Percentiles rank a stretch among this genome's conserved stretches.
These are phyloP conservation scores for Telmatochromis sp. DNA, from an alignment of 2,113 vertebrate genomes.

Conservation along the genomic window DNA sequence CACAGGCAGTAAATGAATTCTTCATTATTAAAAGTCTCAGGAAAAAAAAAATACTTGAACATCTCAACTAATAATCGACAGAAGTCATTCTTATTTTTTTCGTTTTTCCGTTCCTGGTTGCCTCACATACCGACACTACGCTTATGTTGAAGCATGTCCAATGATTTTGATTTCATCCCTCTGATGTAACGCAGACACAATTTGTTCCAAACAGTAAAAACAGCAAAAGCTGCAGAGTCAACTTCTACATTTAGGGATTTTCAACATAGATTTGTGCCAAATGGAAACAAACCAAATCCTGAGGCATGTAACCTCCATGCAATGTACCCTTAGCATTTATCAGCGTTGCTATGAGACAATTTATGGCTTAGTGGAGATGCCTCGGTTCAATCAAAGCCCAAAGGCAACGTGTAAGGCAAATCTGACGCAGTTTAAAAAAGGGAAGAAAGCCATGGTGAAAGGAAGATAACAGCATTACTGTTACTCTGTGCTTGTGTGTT, in stretches of 20 bases:
- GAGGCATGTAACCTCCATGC: slow-evolving; percentile 15
- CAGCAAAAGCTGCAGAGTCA: slow-evolving; percentile 2
- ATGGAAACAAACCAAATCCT: slow-evolving; percentile 33
- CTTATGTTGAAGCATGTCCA: not conserved
- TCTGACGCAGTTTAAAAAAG: slow-evolving; percentile 11
- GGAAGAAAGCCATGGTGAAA: not conserved
- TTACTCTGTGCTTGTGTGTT: not conserved
- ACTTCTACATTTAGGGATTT: slow-evolving; percentile 28
- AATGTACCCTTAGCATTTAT: slow-evolving; percentile 16
- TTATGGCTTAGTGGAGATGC: slow-evolving; percentile 46
- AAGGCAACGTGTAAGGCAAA: slow-evolving; percentile 34
- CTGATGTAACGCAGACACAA: not conserved
- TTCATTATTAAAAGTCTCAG: not conserved
- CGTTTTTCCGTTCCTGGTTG: not conserved
- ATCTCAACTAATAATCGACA: not conserved
- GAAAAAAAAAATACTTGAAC: not conserved
- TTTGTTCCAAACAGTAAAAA: not conserved
- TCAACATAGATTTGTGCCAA: slow-evolving; percentile 9
- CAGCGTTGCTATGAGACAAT: slow-evolving; percentile 37
- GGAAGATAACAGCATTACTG: slow-evolving; percentile 21
- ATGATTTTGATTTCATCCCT: not conserved
- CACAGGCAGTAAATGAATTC: not conserved
- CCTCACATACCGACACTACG: not conserved
- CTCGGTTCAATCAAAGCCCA: slow-evolving; percentile 45
- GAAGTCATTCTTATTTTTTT: not conserved